Evolutionary conservation across 2,797 vertebrate genomes (phyloP).

Genomic region (Ctenochaetus hawaiiensis): DNA sequence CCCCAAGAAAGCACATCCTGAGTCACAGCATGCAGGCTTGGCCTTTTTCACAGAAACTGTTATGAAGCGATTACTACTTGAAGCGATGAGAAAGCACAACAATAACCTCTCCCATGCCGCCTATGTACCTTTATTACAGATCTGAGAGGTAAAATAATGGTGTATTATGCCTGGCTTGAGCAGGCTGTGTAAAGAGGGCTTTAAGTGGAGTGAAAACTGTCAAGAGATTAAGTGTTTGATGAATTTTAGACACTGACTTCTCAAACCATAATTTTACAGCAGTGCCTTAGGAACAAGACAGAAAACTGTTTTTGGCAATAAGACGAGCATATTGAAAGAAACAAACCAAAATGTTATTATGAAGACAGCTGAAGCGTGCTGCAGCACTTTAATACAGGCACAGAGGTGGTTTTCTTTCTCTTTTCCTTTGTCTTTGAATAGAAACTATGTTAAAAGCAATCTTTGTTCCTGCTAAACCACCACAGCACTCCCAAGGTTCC

Average conservation of each 20-base stretch:
- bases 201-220: slow-evolving; percentile 11
- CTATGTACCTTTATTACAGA: too few relatives aligned
- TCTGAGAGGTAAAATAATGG: too few relatives aligned
- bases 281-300: background rate
- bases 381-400: background rate
- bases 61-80: too few relatives aligned
- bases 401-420: background rate
- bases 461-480: background rate
- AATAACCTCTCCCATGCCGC: too few relatives aligned
- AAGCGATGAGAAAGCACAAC: too few relatives aligned
- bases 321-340: slow-evolving; percentile 5
- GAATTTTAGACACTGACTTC: slow-evolving; percentile 20
- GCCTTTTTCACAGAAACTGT: too few relatives aligned
- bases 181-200: too few relatives aligned
- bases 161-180: too few relatives aligned
- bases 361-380: background rate
- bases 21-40: too few relatives aligned
- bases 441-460: slow-evolving; percentile 12
- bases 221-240: slow-evolving; percentile 26
- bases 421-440: slow-evolving; percentile 14
- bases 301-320: background rate
- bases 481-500: slow-evolving; percentile 5
- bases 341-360: background rate
- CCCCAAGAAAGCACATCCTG: too few relatives aligned
- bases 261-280: slow-evolving; percentile 3